Base-by-base conservation (phyloP, 2,888 invertebrate species). In the Lithophane leautieri region DNA sequence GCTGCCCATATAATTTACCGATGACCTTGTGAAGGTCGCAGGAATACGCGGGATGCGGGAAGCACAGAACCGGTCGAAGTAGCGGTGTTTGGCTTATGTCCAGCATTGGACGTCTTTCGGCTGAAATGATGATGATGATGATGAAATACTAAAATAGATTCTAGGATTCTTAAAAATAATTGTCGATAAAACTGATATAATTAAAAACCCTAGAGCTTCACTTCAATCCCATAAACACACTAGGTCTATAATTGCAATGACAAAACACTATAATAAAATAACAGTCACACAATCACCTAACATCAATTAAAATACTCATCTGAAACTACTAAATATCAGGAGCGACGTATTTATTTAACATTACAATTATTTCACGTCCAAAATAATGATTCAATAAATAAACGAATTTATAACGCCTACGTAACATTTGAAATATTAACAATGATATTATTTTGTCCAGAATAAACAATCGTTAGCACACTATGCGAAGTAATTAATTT, bases 311-410 rank as follows among this genome's bases (percentile, higher is more conserved):
- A 77, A 86, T 66, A 76, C 77, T 79, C 61, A 76, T 70, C 78
- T 73, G 65, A 60, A 86, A 84, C 86, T 74, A 77, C 77, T 74
- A 79, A 78, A 76, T 47, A 85, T 69, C 61, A 40, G 67, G 9
- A 63, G 73, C 56, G 65, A 78, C 58, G 50, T 79, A 84, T 76
- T 84, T 81, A 72, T 85, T 77, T 66, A 85, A 85, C 77, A 81
- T 69, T 52, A 81, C 68, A 85, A 85, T 83, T 82, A 84, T 78
- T 80, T 72, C 68, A 72, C 76, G 86, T 84, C 83, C 63, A 69
- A 78, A 73, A 80, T 78, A 83, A 85, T 58, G 83, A 69, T 88
- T 87, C 89, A 89, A 90, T 89, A 90, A 90, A 90, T 89, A 89
- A 88, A 88, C 85, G 86, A 87, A 84, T 81, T 82, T 86, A 78